phyloP scores from a whole-genome alignment of 2,797 vertebrate genomes.

The Apogon hyalosoma region DNA sequence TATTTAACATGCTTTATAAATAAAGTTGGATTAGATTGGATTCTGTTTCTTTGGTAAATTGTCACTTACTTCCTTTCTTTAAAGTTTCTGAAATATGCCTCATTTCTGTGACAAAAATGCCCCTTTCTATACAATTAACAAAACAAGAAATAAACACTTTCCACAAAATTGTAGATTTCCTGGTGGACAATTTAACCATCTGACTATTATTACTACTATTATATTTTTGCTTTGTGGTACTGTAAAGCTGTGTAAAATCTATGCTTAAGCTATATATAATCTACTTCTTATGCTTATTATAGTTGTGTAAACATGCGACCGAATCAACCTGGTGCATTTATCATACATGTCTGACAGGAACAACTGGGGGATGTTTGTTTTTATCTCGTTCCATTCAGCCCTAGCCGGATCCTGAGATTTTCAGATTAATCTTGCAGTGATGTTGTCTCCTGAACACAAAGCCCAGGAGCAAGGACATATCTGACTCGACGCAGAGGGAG shows the following conservation, averaged over 20 bases:
- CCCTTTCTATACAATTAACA: no score
- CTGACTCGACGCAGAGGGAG: conserved; percentile 38
- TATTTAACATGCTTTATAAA: no score
- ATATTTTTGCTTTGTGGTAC: neutral
- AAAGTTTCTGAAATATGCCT: neutral
- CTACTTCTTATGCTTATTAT: conserved; percentile 18
- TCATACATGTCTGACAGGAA: conserved; percentile 32
- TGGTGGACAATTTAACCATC: no score
- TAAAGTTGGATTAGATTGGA: no score
- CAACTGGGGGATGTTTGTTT: conserved; percentile 30
- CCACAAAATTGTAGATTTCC: no score
- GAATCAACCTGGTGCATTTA: conserved; percentile 52
- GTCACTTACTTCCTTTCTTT: conserved; percentile 5
- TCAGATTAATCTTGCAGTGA: conserved; percentile 33
- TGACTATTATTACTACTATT: neutral
- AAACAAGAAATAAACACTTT: no score
- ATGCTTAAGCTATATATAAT: conserved; percentile 40
- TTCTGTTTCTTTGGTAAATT: conserved; percentile 9
- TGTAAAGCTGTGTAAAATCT: conserved; percentile 14
- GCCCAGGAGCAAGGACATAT: conserved; percentile 38
- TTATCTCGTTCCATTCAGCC: conserved; percentile 41
- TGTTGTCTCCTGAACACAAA: conserved; percentile 29
- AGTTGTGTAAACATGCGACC: conserved; percentile 45
- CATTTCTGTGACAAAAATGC: no score
- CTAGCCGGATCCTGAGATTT: conserved; percentile 43